Evolutionary conservation across 2,113 vertebrate species (phyloP).

Genomic region (Phyllostomus discolor): DNA sequence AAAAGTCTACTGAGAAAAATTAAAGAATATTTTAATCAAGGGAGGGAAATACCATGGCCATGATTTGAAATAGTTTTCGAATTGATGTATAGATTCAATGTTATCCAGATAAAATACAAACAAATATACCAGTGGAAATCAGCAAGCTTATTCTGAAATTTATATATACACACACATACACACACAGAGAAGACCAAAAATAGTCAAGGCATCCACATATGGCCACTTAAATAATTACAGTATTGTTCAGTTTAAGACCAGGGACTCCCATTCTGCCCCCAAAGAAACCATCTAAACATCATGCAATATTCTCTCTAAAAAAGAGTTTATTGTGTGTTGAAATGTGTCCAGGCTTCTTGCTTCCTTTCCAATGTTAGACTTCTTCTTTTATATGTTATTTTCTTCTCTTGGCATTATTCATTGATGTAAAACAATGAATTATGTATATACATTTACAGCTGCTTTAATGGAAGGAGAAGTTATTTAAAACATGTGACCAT

Average conservation of each 20-base stretch:
- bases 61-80: not conserved
- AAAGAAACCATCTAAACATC: not conserved
- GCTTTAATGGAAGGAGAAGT: constrained; percentile 9
- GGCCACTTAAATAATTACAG: not conserved
- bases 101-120: not conserved
- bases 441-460: not conserved
- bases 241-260: not conserved
- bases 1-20: not conserved
- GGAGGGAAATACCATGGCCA: not conserved
- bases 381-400: not conserved
- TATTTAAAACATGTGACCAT: constrained; percentile 5
- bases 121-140: not conserved
- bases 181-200: no score
- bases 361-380: not conserved
- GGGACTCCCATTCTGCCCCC: not conserved
- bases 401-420: not conserved
- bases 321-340: not conserved
- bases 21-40: not conserved
- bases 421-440: constrained; percentile 44
- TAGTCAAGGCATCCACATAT: no score
- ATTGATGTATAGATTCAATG: not conserved
- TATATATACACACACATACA: no score
- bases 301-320: not conserved
- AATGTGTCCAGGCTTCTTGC: not conserved
- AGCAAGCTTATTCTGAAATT: not conserved